Evolutionary conservation across 2,888 invertebrate genomes (phyloP).

Genomic region (Hemithea aestivaria): DNA sequence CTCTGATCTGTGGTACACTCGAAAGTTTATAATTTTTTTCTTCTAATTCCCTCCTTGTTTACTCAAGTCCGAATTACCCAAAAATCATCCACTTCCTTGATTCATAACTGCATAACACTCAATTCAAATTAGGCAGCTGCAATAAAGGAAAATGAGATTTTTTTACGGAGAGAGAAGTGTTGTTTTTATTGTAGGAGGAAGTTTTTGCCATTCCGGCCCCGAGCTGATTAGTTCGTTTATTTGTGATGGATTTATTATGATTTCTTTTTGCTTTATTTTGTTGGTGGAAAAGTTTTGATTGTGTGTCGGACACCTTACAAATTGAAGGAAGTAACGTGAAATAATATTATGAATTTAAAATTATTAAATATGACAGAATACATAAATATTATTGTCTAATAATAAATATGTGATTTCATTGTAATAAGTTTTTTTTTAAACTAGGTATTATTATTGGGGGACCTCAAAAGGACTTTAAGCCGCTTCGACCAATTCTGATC

Average conservation of each 20-base stretch:
- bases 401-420: too few species aligned
- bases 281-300: conserved; percentile 45
- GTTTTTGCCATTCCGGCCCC: conserved; percentile 46
- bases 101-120: conserved; percentile 77
- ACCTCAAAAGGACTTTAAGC: too few species aligned
- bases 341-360: too few species aligned
- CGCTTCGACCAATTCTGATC: too few species aligned
- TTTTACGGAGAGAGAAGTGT: conserved; percentile 70
- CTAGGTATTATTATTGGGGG: too few species aligned
- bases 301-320: conserved; percentile 16
- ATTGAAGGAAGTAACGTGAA: too few species aligned
- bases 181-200: conserved; percentile 70
- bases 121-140: conserved; percentile 75
- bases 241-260: conserved; percentile 69
- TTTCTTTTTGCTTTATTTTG: conserved; percentile 57
- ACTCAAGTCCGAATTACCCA: conserved; percentile 50
- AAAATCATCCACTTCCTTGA: conserved; percentile 75
- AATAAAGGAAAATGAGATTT: conserved; percentile 75
- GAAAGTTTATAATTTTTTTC: too few species aligned
- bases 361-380: too few species aligned
- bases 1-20: too few species aligned
- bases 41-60: conserved; percentile 29
- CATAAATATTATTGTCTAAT: too few species aligned
- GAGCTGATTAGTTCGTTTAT: conserved; percentile 73
- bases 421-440: too few species aligned